These are phyloP conservation scores for Sylvietta virens DNA, from an alignment of 2,113 vertebrate genomes.

Conservation along the genomic window DNA sequence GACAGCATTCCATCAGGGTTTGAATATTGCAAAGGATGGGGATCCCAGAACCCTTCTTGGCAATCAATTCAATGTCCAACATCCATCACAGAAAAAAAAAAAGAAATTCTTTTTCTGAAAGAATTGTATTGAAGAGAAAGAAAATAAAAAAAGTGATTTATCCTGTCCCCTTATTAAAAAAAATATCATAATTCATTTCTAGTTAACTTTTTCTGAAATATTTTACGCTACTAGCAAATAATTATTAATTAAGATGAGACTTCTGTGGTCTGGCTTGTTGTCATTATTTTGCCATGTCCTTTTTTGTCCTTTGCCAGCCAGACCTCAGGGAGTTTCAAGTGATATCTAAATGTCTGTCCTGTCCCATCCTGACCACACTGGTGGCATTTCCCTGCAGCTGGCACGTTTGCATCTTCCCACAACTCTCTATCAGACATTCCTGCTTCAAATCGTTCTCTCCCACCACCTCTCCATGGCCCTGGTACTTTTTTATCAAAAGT, in stretches of 20 bases:
- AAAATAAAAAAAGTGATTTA: no score
- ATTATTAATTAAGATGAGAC: not conserved
- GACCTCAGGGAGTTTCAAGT: not conserved
- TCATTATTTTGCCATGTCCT: not conserved
- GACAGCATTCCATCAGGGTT: not conserved
- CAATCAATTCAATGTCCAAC: not conserved
- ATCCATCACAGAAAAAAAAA: fast-evolving
- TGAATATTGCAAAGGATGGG: not conserved
- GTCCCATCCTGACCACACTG: not conserved
- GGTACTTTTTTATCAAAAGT: not conserved
- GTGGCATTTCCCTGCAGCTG: not conserved
- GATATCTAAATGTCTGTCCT: not conserved
- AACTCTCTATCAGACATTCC: not conserved
- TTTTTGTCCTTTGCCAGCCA: not conserved
- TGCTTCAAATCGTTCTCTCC: not conserved
- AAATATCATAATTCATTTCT: not conserved
- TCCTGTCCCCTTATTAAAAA: not conserved
- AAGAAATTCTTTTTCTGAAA: no score
- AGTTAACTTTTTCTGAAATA: not conserved
- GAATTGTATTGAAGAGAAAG: no score
- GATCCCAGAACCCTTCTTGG: not conserved
- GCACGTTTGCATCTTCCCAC: not conserved
- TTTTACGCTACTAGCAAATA: not conserved
- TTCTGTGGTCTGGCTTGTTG: not conserved
- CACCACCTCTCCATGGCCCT: not conserved